A percentile compares a stretch with the other conserved stretches of the same genome.
Conservation (phyloP, 2,113 vertebrate genomes). For the Edolisoma coerulescens region DNA sequence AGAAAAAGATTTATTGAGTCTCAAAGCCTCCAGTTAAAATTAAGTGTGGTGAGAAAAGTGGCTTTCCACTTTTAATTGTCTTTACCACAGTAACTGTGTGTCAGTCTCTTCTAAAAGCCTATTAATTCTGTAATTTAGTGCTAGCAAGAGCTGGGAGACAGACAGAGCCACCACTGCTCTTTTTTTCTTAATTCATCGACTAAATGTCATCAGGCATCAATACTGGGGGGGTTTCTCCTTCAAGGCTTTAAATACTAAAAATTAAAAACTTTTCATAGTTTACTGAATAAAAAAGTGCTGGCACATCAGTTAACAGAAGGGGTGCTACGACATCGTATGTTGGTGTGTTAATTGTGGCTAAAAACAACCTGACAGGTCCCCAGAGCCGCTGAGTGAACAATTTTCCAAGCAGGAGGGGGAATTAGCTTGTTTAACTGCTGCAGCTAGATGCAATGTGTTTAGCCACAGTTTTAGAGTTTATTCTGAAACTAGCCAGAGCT, state of each 20-base stretch:
- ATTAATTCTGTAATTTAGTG: constrained; percentile 79
- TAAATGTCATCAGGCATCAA: constrained; percentile 67
- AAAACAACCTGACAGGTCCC: constrained; percentile 17
- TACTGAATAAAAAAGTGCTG: constrained; percentile 42
- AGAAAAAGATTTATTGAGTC: constrained; percentile 73
- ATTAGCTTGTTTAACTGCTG: background rate
- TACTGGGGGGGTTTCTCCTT: constrained; percentile 49
- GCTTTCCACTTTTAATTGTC: constrained; percentile 76
- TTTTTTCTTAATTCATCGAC: constrained; percentile 64
- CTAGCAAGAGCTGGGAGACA: constrained; percentile 37
- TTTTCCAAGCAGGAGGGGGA: background rate
- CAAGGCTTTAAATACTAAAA: constrained; percentile 54
- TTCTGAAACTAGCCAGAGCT: background rate
- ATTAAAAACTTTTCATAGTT: constrained; percentile 59
- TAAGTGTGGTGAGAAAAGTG: constrained; percentile 69
- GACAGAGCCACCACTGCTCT: background rate
- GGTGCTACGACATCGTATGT: background rate
- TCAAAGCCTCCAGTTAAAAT: constrained; percentile 70
- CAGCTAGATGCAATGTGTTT: background rate
- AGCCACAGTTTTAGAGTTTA: background rate
- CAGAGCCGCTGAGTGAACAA: background rate
- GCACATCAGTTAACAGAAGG: constrained; percentile 54
- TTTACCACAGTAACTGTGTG: constrained; percentile 69
- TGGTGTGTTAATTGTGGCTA: constrained; percentile 48
- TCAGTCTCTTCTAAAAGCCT: constrained; percentile 76